Evolutionary conservation across 2,797 vertebrate genomes (phyloP), one percentile per base, ranked within the genome.

Genomic region (Rallus crepitans): DNA sequence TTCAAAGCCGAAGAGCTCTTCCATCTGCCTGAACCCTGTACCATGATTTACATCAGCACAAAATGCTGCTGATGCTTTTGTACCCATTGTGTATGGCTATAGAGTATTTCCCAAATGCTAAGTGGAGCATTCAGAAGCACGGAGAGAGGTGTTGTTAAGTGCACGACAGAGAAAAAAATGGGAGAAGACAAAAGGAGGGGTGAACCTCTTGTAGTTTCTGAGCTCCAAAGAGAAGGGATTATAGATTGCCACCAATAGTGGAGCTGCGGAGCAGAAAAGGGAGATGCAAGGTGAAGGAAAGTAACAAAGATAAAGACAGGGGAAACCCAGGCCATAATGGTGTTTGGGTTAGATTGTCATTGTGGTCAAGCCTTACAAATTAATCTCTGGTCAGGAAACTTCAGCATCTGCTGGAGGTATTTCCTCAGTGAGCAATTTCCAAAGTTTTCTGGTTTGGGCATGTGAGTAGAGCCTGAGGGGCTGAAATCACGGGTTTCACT

Each of bases 331-430:
- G 7, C 57, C 55, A 12, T 42, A 37, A 8, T 4, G 8, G 18
- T 15, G 10, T 45, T 81, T 70, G 76, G 24, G 35, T 82, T 47
- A 80, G 39, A 48, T 12, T 12, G 7, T 24, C 15, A 12, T 2
- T 1, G 20, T 33, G 90, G 17, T 25, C 42, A 66, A 87, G 18
- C 33, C 27, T 39, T 73, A 55, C 40, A 50, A 55, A 47, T n/a
- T 12, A 75, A 35, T 37, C 40, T 7, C 14, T 6, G 25, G 15
- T 45, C 15, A 9, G 61, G 57, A 85, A 61, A 35, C 24, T 14
- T 48, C 1, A 4, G 0, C 18, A 23, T n/a, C 15, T 35, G 25
- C 53, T 60, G 39, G 9, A 39, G 6, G 9, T 0, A 21, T 48
- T 61, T 63, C 21, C n/a, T 31, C 28, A 19, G 25, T 4, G 40